A percentile compares a stretch with the other conserved stretches of the same genome.
These are phyloP conservation scores for Trichonephila clavipes DNA, from an alignment of 1,140 invertebrate genomes.

Conservation along the genomic window DNA sequence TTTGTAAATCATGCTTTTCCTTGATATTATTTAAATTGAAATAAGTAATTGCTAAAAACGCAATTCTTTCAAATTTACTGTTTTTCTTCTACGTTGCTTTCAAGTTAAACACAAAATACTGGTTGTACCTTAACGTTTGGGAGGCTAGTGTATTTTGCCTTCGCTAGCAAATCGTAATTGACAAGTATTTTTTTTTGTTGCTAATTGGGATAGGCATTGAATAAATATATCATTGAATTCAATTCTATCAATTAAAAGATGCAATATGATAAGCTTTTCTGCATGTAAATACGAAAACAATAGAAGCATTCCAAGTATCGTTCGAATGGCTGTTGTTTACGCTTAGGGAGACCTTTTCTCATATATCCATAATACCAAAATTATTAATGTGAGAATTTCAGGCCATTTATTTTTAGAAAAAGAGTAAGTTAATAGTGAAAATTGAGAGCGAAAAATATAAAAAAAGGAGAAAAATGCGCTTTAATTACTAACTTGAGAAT, in stretches of 20 bases:
- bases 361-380: not conserved
- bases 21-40: too few species aligned
- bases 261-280: not conserved
- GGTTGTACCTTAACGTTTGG: too few species aligned
- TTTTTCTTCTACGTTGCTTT: too few species aligned
- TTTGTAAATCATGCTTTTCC: too few species aligned
- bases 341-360: not conserved
- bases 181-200: too few species aligned
- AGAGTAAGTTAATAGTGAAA: conserved; percentile 1
- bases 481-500: conserved; percentile 44
- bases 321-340: conserved; percentile 6
- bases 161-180: too few species aligned
- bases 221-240: too few species aligned
- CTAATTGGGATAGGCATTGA: too few species aligned
- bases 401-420: conserved; percentile 20
- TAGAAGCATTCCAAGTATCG: not conserved
- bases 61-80: too few species aligned
- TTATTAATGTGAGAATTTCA: not conserved
- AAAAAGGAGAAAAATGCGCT: conserved; percentile 12
- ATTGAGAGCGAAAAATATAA: conserved; percentile 17
- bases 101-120: too few species aligned
- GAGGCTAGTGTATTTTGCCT: too few species aligned
- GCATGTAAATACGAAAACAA: not conserved
- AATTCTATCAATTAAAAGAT: not conserved
- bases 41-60: too few species aligned